A percentile compares a stretch with the other conserved stretches of the same genome.
Evolutionary conservation across 2,888 invertebrate genomes (phyloP).

Genomic region (Philhelius pedissequus): DNA sequence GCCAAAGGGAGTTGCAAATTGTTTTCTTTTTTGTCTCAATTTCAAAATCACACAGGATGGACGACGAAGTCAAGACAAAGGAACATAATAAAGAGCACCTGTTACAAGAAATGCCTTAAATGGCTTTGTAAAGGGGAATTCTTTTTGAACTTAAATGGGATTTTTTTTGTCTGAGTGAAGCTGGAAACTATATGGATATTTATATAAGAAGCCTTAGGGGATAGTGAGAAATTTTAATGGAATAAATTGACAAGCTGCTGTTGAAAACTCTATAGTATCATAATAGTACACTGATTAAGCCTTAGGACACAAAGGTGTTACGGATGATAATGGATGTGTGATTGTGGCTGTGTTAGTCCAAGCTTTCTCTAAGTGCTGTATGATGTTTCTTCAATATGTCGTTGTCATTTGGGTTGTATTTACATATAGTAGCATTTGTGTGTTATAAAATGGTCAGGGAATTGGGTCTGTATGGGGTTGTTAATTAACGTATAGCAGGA

Average conservation of each 20-base stretch:
- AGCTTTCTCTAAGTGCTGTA: constrained; percentile 51
- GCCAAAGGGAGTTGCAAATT: constrained; percentile 56
- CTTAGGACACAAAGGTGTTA: constrained; percentile 1
- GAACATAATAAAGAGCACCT: constrained; percentile 62
- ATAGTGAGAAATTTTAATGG: constrained; percentile 53
- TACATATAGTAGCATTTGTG: not conserved
- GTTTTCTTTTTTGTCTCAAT: constrained; percentile 35
- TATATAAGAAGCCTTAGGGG: constrained; percentile 39
- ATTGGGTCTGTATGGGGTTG: not conserved
- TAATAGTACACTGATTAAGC: constrained; percentile 5
- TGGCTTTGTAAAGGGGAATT: constrained; percentile 5
- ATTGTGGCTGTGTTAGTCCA: constrained; percentile 11
- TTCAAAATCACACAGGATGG: not conserved
- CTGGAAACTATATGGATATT: constrained; percentile 5
- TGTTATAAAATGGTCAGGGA: constrained; percentile 14
- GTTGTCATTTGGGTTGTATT: constrained; percentile 25
- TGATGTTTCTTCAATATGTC: constrained; percentile 54
- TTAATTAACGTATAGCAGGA: too few species aligned
- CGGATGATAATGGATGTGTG: not conserved
- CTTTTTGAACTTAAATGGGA: constrained; percentile 50
- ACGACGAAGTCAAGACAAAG: constrained; percentile 2
- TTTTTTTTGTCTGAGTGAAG: not conserved
- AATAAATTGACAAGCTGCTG: constrained; percentile 68
- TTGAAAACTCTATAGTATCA: constrained; percentile 20
- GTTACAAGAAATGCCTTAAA: constrained; percentile 37